These are phyloP conservation scores for Pipistrellus pygmaeus DNA, from an alignment of 2,797 vertebrate genomes.

Conservation along the genomic window DNA sequence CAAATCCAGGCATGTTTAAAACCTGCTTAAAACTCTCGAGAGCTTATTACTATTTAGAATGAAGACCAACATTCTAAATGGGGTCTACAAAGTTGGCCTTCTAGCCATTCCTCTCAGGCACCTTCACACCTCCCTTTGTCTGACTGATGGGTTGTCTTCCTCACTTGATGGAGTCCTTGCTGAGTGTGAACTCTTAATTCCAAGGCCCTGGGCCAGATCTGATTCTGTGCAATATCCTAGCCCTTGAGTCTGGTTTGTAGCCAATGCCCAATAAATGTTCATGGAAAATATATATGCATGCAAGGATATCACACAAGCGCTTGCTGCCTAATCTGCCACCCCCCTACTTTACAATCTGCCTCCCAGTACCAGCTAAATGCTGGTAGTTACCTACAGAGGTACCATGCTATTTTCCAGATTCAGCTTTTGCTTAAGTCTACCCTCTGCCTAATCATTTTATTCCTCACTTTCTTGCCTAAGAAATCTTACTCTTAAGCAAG, in stretches of 20 bases:
- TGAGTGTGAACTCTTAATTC: neutral
- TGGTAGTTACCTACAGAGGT: neutral
- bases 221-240: neutral
- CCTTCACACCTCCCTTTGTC: neutral
- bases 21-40: neutral
- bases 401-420: neutral
- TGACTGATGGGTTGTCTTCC: neutral
- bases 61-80: neutral
- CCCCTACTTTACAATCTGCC: neutral
- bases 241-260: neutral
- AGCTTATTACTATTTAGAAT: neutral
- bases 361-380: neutral
- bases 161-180: neutral
- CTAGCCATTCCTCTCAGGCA: neutral
- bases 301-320: neutral
- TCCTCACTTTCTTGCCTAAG: neutral
- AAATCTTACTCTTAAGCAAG: neutral
- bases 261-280: neutral
- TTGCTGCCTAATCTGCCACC: neutral
- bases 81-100: neutral
- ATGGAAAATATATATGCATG: neutral
- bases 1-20: neutral
- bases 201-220: neutral
- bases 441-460: neutral
- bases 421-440: neutral